Conservation (phyloP, 1,140 invertebrate genomes). For the Sinonovacula constricta region DNA sequence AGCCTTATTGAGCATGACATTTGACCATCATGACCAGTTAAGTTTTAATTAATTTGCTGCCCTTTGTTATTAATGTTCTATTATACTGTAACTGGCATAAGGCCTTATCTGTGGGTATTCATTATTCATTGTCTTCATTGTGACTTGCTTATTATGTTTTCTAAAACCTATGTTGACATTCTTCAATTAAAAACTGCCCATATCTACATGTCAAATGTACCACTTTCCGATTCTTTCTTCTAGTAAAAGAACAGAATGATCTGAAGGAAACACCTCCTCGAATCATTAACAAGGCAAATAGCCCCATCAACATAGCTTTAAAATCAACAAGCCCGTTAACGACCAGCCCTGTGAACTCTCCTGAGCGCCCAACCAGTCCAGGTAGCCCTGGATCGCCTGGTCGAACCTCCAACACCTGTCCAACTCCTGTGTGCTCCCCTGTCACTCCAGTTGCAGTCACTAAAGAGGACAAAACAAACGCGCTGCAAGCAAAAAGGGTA, state of each 20-base stretch:
- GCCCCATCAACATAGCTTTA: conserved; percentile 73
- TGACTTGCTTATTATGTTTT: no score
- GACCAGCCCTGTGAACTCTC: conserved; percentile 61
- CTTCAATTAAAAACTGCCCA: no score
- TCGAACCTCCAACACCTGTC: conserved; percentile 43
- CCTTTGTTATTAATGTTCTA: no score
- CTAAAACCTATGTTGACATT: no score
- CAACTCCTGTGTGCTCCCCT: conserved; percentile 65
- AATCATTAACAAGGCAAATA: conserved; percentile 66
- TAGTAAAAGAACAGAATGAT: conserved; percentile 72
- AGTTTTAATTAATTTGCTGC: no score
- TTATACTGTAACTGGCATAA: no score
- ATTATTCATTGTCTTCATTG: no score
- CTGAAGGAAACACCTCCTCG: conserved; percentile 67
- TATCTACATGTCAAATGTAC: no score
- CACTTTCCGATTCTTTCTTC: no score
- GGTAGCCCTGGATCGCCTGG: conserved; percentile 60
- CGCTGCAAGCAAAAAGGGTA: conserved; percentile 58
- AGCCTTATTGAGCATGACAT: no score
- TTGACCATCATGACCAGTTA: no score
- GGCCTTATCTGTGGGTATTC: no score
- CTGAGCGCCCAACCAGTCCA: conserved; percentile 61
- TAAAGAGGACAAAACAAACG: conserved; percentile 51
- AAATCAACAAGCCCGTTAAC: conserved; percentile 65
- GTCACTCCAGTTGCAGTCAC: conserved; percentile 40